These are phyloP conservation scores for Samia ricini DNA, from an alignment of 1,140 invertebrate genomes.

Conservation along the genomic window DNA sequence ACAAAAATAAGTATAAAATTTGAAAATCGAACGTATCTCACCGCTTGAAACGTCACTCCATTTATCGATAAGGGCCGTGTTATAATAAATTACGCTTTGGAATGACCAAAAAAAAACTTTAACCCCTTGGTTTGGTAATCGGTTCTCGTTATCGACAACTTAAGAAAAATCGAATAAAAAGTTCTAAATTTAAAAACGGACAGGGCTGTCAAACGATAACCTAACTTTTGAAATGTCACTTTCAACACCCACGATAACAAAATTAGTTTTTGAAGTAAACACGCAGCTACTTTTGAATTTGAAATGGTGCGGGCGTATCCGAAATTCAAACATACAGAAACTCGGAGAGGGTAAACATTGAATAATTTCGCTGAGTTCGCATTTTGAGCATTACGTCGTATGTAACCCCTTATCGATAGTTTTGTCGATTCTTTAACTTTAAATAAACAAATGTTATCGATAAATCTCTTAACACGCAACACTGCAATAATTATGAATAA, in stretches of 20 bases:
- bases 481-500: neutral
- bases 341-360: slow-evolving; percentile 3
- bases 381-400: neutral
- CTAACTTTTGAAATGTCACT: neutral
- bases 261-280: slow-evolving; percentile 1
- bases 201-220: neutral
- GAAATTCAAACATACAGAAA: slow-evolving; percentile 8
- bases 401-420: neutral
- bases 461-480: no score
- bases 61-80: neutral
- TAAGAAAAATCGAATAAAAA: neutral
- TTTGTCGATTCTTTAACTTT: neutral
- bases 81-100: neutral
- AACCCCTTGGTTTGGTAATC: neutral
- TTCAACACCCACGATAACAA: slow-evolving; percentile 7
- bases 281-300: slow-evolving; percentile 11
- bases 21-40: neutral
- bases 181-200: slow-evolving; percentile 2
- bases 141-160: neutral
- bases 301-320: neutral
- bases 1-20: neutral
- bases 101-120: neutral
- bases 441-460: neutral
- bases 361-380: slow-evolving; percentile 2
- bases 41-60: neutral